Percentiles rank a stretch among this genome's conserved stretches.
phyloP scores from a whole-genome alignment of 2,888 invertebrate species.

The Dicranocentrus wangi region DNA sequence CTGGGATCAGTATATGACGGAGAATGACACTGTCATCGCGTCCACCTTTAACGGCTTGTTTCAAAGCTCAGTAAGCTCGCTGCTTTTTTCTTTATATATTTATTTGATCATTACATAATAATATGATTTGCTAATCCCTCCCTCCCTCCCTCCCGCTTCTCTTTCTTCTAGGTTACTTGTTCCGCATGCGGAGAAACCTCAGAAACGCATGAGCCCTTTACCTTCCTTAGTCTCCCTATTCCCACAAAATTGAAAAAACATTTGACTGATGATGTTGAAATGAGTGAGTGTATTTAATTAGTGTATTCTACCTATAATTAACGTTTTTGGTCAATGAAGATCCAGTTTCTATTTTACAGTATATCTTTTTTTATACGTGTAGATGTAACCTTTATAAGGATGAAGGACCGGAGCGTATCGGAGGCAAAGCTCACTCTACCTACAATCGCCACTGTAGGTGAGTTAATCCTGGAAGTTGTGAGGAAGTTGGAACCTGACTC shows the following conservation, averaged over 20 bases:
- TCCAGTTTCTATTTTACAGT: not conserved
- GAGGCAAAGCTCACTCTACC: slow-evolving; percentile 78
- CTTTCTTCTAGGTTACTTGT: slow-evolving; percentile 79
- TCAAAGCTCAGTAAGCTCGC: slow-evolving; percentile 80
- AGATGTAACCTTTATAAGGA: slow-evolving; percentile 78
- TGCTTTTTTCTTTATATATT: slow-evolving; percentile 49
- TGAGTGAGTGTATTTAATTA: no score
- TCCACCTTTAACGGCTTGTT: slow-evolving; percentile 81
- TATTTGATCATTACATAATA: no score
- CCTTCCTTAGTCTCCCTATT: slow-evolving; percentile 81
- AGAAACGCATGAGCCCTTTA: slow-evolving; percentile 81
- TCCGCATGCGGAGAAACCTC: slow-evolving; percentile 79
- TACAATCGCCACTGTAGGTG: slow-evolving; percentile 78
- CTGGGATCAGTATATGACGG: slow-evolving; percentile 78
- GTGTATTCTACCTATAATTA: not conserved
- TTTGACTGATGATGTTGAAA: slow-evolving; percentile 68
- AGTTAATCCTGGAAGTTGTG: slow-evolving; percentile 77
- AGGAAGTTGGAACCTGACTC: slow-evolving; percentile 75
- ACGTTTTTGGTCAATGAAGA: not conserved
- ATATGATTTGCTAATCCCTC: no score
- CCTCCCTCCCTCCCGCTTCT: no score
- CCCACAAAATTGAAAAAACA: slow-evolving; percentile 79
- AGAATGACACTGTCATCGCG: slow-evolving; percentile 79
- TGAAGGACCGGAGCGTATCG: slow-evolving; percentile 75
- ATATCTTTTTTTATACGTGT: not conserved